Conservation (phyloP, 64 coral and sea anemone species). For the Porites australiensis region DNA sequence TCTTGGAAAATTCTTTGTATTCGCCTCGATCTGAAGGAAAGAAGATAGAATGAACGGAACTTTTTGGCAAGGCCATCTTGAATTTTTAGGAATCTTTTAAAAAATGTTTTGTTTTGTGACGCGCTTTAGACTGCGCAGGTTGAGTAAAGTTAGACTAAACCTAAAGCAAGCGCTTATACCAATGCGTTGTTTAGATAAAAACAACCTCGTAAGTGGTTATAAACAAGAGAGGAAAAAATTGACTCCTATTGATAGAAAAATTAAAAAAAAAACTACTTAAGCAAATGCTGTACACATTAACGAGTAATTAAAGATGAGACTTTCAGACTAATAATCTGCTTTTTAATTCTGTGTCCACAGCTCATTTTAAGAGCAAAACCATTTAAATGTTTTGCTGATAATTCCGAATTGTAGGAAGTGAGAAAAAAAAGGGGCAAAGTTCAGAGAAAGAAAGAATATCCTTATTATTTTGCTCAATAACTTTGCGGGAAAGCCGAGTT, state of each 20-base stretch:
- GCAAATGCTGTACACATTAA: constrained; percentile 8
- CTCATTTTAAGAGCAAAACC: background rate
- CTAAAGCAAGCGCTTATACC: no score
- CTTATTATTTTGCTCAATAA: no score
- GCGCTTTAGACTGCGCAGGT: no score
- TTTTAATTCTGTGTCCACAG: background rate
- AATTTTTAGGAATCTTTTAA: background rate
- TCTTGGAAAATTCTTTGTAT: background rate
- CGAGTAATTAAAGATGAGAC: constrained; percentile 27
- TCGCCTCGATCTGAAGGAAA: constrained; percentile 6
- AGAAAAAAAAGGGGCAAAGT: background rate
- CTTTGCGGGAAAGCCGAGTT: no score
- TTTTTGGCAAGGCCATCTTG: background rate
- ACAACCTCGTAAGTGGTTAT: constrained; percentile 13
- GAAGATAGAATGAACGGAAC: background rate
- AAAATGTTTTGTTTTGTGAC: background rate
- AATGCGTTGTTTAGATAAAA: constrained; percentile 35
- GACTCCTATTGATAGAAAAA: background rate
- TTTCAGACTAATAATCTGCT: constrained; percentile 33
- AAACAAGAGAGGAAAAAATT: background rate
- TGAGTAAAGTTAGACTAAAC: background rate
- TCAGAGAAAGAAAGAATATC: no score
- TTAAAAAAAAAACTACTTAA: background rate
- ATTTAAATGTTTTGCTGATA: background rate
- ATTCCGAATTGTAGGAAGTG: background rate